Percentiles rank a stretch among this genome's conserved stretches.
These are phyloP conservation scores for Chionis minor DNA, from an alignment of 2,113 vertebrate genomes.

Conservation along the genomic window DNA sequence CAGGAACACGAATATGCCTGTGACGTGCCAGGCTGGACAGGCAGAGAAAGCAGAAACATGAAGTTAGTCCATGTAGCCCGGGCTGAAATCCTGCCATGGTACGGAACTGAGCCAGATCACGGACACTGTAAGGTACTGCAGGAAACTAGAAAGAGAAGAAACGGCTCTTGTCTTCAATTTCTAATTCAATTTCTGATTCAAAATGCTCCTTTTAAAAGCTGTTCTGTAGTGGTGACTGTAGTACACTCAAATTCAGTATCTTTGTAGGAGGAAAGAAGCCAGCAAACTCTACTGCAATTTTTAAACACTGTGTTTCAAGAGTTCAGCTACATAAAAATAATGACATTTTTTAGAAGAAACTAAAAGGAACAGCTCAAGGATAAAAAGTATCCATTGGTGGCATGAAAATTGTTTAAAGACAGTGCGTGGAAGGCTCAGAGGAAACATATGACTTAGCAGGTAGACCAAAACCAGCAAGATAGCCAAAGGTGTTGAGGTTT, in stretches of 20 bases:
- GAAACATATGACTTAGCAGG: not conserved
- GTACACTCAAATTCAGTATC: not conserved
- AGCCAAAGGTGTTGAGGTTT: not conserved
- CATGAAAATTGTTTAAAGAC: not conserved
- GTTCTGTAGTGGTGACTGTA: no score
- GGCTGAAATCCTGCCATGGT: no score
- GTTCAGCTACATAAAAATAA: not conserved
- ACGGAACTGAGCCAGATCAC: no score
- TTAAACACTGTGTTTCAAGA: not conserved
- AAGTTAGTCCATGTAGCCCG: no score
- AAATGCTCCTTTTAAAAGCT: no score
- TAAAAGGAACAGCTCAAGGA: not conserved
- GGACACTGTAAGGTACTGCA: no score
- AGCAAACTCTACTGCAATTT: not conserved
- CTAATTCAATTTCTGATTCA: no score
- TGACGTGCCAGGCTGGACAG: no score
- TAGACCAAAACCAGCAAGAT: not conserved
- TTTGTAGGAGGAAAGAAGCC: not conserved
- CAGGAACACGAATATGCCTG: no score
- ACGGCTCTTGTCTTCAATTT: no score
- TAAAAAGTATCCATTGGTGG: not conserved
- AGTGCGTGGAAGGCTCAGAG: not conserved
- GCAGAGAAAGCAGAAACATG: no score
- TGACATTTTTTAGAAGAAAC: not conserved
- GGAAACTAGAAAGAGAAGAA: no score